Percentiles rank a stretch among this genome's conserved stretches.
These are phyloP conservation scores for Isurus oxyrinchus DNA, from an alignment of 2,113 vertebrate species.

Conservation along the genomic window DNA sequence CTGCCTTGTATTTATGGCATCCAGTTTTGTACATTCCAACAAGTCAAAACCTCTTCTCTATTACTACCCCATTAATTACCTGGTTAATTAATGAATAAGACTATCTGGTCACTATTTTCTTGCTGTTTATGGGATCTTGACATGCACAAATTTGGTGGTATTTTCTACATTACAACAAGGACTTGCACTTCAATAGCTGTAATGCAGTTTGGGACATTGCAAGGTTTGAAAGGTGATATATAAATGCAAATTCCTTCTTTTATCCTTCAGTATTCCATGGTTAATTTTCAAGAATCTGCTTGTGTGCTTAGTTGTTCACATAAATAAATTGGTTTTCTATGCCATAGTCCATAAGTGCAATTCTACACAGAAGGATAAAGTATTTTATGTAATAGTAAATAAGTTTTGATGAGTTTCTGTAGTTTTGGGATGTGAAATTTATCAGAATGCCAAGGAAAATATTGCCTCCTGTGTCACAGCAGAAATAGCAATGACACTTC, in stretches of 20 bases:
- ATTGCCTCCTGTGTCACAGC: not conserved
- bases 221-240: not conserved
- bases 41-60: too few relatives aligned
- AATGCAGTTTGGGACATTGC: not conserved
- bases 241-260: not conserved
- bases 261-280: not conserved
- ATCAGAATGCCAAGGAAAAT: not conserved
- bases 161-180: too few relatives aligned
- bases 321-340: not conserved
- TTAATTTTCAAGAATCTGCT: not conserved
- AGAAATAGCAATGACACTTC: not conserved
- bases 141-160: not conserved
- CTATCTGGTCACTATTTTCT: not conserved
- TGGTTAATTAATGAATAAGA: not conserved
- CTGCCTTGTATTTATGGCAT: not conserved
- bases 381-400: not conserved
- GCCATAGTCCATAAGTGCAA: not conserved
- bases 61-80: too few relatives aligned
- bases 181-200: not conserved
- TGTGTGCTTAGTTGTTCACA: not conserved
- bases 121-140: not conserved
- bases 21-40: not conserved
- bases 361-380: not conserved
- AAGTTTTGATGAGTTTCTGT: not conserved
- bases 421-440: not conserved